Evolutionary conservation across 2,797 vertebrate genomes (phyloP), one percentile per base, ranked within the genome.

Genomic region (Paedocypris micromegethes): DNA sequence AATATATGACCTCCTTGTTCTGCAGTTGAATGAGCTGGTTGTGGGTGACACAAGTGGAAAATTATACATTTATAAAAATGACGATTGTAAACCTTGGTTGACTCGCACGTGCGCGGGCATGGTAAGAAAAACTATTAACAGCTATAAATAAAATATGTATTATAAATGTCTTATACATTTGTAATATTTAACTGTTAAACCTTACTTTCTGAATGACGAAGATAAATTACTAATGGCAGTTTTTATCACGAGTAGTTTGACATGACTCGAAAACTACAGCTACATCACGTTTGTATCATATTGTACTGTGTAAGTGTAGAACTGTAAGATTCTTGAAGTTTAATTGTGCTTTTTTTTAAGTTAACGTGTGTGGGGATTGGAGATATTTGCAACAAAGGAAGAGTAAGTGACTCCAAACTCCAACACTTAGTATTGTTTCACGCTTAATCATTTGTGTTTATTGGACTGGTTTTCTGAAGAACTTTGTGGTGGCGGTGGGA

Each of bases 311-410:
- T 23, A 23, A 23, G 23, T 23, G 23, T 23, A 23, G 23, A 23
- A 23, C 23, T 23, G 23, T 23, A 23, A 23, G 23, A 23, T 23
- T 23, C 23, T 23, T 23, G 23, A 23, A 23, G 23, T 43, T 43
- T 40, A 41, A 4, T 3, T 68, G 4, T 69, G 73, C 72, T 81
- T 63, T 9, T 9, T 82, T 73, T 82, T 42, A 86, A 99, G 96
- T 86, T 99, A 76, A 99, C 96, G 0, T 98, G 95, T 3, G 94
- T 99, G 42, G 91, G 93, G 0, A 90, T 98, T 40, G 96, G 96
- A 81, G 95, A 99, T 44, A 81, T 99, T 2, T 97, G 95, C 84
- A 97, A 97, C 77, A 97, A 91, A 89, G 95, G 95, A 75, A 97
- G 92, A 92, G 96, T 97, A 79, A 84, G 89, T 23, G 23, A 23